Evolutionary conservation across 1,140 invertebrate genomes (phyloP).

Genomic region (Lepidotrigona ventralis): DNA sequence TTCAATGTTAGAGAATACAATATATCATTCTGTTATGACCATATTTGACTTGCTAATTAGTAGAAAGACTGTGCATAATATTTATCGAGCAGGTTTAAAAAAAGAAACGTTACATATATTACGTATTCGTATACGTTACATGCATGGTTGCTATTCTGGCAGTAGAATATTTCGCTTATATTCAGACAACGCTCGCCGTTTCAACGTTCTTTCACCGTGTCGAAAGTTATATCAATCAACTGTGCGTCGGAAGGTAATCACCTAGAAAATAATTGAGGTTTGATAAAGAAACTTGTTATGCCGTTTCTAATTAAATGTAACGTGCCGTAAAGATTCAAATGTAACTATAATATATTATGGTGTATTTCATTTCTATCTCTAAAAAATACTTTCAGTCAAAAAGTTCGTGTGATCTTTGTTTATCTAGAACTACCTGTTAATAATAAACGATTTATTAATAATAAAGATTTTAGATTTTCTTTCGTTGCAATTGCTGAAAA

Average conservation of each 20-base stretch:
- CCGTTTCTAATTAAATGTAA: background rate
- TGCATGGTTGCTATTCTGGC: background rate
- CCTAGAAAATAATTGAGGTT: background rate
- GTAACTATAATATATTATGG: too few relatives aligned
- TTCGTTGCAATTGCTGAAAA: too few relatives aligned
- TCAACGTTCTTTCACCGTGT: background rate
- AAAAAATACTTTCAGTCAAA: too few relatives aligned
- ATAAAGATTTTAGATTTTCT: too few relatives aligned
- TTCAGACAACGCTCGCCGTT: background rate
- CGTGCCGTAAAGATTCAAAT: background rate
- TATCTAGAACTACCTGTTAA: too few relatives aligned
- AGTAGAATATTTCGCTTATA: background rate
- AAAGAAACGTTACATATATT: too few relatives aligned
- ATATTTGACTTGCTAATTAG: background rate
- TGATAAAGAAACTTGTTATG: background rate
- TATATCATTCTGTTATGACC: too few relatives aligned
- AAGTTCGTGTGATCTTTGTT: too few relatives aligned
- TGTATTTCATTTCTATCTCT: too few relatives aligned
- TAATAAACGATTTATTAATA: too few relatives aligned
- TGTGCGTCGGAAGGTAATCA: background rate
- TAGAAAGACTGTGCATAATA: background rate
- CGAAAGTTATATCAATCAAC: background rate
- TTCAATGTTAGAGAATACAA: too few relatives aligned
- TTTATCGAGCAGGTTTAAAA: background rate
- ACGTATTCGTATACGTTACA: background rate